Evolutionary conservation across 2,113 vertebrate species (phyloP).

Genomic region (Seriola rivoliana): DNA sequence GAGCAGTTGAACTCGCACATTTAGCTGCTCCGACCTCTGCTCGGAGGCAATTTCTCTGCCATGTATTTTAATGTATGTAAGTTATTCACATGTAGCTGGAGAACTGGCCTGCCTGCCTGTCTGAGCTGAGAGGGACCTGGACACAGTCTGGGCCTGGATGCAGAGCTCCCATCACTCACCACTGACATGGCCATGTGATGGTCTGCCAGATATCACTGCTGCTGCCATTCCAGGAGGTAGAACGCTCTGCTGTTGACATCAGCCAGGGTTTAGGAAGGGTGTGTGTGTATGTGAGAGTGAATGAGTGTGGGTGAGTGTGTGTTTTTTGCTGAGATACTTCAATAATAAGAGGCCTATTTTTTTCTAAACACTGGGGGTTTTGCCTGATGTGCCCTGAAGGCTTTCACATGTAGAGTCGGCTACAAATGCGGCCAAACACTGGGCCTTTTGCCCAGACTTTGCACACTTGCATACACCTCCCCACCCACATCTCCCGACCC

Average conservation of each 20-base stretch:
- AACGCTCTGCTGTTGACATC: conserved; percentile 65
- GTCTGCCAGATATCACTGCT: conserved; percentile 73
- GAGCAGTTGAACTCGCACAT: conserved; percentile 64
- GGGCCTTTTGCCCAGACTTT: conserved; percentile 72
- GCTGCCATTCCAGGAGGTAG: conserved; percentile 69
- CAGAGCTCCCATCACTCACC: conserved; percentile 75
- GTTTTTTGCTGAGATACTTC: conserved; percentile 61
- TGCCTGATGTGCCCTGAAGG: conserved; percentile 75
- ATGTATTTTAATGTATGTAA: conserved; percentile 74
- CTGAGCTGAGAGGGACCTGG: conserved; percentile 63
- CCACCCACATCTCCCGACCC: conserved; percentile 37
- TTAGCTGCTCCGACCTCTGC: conserved; percentile 71
- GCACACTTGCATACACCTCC: conserved; percentile 47
- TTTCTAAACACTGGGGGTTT: conserved; percentile 63
- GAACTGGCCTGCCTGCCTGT: conserved; percentile 52
- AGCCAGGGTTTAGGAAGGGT: conserved; percentile 27
- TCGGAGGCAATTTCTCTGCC: conserved; percentile 63
- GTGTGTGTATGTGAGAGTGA: conserved; percentile 33
- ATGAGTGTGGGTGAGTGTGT: conserved; percentile 24
- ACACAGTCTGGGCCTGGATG: conserved; percentile 54
- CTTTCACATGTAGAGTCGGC: conserved; percentile 75
- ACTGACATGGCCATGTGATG: conserved; percentile 74
- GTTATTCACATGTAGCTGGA: conserved; percentile 71
- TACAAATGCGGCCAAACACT: conserved; percentile 67
- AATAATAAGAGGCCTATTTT: conserved; percentile 58